These are phyloP conservation scores for Rachycentron canadum DNA, from an alignment of 2,797 vertebrate genomes.

Conservation along the genomic window DNA sequence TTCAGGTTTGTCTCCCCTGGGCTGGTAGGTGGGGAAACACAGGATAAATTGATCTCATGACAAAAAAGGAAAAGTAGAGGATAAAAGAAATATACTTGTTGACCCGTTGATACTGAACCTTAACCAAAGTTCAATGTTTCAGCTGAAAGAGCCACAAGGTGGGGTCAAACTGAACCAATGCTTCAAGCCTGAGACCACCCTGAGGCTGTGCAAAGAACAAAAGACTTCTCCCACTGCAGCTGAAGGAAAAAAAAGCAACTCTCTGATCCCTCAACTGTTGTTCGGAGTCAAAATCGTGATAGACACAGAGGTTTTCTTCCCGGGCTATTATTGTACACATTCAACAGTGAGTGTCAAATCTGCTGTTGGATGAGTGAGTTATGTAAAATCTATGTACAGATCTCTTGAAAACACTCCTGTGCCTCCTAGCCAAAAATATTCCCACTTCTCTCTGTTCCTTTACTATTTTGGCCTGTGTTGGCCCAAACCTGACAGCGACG, in stretches of 20 bases:
- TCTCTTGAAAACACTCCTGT: conserved; percentile 37
- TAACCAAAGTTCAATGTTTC: neutral
- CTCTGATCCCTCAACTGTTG: conserved; percentile 3
- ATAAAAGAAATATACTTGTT: neutral
- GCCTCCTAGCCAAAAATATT: conserved; percentile 56
- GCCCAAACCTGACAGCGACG: conserved; percentile 7
- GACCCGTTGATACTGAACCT: neutral
- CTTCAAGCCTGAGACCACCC: neutral
- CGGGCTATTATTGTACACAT: conserved; percentile 40
- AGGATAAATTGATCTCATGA: neutral
- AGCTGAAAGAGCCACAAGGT: neutral
- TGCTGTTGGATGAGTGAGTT: conserved; percentile 52
- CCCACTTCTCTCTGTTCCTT: conserved; percentile 15
- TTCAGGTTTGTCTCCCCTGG: neutral
- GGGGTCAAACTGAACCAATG: neutral
- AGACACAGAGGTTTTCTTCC: conserved; percentile 16
- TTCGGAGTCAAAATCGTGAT: conserved; percentile 13
- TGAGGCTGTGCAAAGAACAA: conserved; percentile 2
- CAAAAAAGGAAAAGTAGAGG: neutral
- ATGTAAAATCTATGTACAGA: conserved; percentile 50
- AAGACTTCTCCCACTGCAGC: conserved; percentile 1
- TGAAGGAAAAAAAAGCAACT: neutral
- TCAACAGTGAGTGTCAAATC: conserved; percentile 19
- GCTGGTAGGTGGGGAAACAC: neutral
- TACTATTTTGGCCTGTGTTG: conserved; percentile 15